phyloP scores from a whole-genome alignment of 2,113 vertebrate species.

The Monopterus albus region DNA sequence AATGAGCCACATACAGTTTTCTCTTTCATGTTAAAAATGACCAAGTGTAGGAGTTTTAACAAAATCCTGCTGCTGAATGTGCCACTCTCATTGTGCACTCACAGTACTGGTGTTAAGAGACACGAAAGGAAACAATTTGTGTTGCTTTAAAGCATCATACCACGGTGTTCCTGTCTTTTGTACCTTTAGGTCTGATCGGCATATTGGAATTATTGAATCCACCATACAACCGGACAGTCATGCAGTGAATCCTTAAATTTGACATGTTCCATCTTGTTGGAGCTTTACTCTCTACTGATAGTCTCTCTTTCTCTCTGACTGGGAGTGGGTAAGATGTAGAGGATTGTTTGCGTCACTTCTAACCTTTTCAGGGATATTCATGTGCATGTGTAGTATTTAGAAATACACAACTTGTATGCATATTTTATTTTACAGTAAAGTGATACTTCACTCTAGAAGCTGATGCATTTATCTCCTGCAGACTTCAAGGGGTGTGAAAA shows the following conservation, averaged over 20 bases:
- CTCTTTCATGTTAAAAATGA: slow-evolving; percentile 6
- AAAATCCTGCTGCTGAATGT: background rate
- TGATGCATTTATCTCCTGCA: background rate
- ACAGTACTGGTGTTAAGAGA: background rate
- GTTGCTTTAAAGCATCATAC: slow-evolving; percentile 2
- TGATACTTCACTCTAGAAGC: background rate
- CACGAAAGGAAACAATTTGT: background rate
- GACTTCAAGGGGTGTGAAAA: background rate
- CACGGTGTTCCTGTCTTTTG: slow-evolving; percentile 4
- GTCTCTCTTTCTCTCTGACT: background rate
- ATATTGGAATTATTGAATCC: slow-evolving; percentile 2
- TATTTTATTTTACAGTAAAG: slow-evolving; percentile 1
- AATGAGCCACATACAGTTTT: background rate
- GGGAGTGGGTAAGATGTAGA: slow-evolving; percentile 1
- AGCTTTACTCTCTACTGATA: slow-evolving; percentile 4
- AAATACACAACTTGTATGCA: background rate
- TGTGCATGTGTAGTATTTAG: background rate
- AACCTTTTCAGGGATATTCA: background rate
- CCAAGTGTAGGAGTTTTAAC: background rate
- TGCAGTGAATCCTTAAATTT: slow-evolving; percentile 19
- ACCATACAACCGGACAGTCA: slow-evolving; percentile 1
- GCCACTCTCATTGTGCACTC: background rate
- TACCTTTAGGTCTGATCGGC: slow-evolving; percentile 6
- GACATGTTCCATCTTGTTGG: slow-evolving; percentile 14
- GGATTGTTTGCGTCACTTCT: background rate